phyloP scores from a whole-genome alignment of 1,140 invertebrate genomes.

The Patella vulgata region DNA sequence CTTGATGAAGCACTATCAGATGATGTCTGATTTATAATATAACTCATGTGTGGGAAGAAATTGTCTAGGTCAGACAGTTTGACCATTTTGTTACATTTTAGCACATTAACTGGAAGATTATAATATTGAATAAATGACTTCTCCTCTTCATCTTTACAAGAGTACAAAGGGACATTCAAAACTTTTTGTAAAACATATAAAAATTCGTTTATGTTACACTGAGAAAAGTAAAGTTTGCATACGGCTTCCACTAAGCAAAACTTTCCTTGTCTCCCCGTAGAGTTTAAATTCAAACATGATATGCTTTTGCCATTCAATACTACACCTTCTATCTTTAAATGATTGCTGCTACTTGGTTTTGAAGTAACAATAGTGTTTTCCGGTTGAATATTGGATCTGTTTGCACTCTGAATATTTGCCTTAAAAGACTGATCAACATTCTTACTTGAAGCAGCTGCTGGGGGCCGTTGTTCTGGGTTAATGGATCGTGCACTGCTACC shows the following conservation, averaged over 20 bases:
- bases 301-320: slow-evolving; percentile 58
- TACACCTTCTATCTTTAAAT: slow-evolving; percentile 45
- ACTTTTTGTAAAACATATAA: slow-evolving; percentile 56
- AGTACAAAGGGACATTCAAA: slow-evolving; percentile 48
- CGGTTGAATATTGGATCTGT: not conserved
- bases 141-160: slow-evolving; percentile 55
- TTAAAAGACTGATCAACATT: no score
- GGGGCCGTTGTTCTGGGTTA: no score
- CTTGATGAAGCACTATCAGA: not conserved
- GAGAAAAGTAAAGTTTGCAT: slow-evolving; percentile 58
- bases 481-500: no score
- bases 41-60: slow-evolving; percentile 57
- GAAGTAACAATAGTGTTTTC: no score
- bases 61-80: slow-evolving; percentile 51
- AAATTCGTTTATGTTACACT: slow-evolving; percentile 58
- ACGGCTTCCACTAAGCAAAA: slow-evolving; percentile 61
- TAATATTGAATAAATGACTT: slow-evolving; percentile 62
- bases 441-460: no score
- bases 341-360: not conserved
- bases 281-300: slow-evolving; percentile 50
- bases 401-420: no score
- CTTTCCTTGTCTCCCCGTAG: slow-evolving; percentile 36
- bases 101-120: slow-evolving; percentile 52
- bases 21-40: slow-evolving; percentile 47
- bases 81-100: slow-evolving; percentile 62